Evolutionary conservation across 2,113 vertebrate genomes (phyloP).

Genomic region (Nestor notabilis): DNA sequence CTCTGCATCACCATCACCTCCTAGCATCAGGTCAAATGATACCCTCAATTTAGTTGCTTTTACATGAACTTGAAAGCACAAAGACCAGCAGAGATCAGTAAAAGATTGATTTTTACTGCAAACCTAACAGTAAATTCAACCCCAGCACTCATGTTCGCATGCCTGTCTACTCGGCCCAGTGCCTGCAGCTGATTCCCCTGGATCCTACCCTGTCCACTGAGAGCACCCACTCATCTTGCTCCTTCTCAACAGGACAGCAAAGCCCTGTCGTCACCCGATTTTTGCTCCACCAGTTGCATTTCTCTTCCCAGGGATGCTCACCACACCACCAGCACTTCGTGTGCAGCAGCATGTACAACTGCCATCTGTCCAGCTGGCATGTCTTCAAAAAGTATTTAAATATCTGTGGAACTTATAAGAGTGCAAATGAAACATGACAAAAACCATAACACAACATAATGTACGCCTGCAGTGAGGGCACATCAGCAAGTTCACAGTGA

Average conservation of each 20-base stretch:
- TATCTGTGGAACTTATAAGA: background rate
- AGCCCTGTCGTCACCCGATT: background rate
- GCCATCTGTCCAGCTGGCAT: conserved; percentile 53
- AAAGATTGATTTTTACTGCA: background rate
- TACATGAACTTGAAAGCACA: background rate
- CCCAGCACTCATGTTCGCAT: background rate
- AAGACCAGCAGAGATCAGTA: background rate
- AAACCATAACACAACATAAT: background rate
- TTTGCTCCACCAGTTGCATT: background rate
- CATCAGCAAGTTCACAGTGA: background rate
- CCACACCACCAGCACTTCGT: background rate
- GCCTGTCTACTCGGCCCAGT: background rate
- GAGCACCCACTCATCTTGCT: background rate
- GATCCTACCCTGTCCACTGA: background rate
- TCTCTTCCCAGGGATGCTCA: background rate
- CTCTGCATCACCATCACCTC: background rate
- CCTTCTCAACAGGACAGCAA: background rate
- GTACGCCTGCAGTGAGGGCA: background rate
- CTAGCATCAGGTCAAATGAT: background rate
- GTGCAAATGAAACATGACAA: conserved; percentile 20
- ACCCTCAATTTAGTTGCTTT: background rate
- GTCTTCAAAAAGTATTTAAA: conserved; percentile 36
- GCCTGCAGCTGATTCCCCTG: background rate
- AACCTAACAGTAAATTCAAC: background rate
- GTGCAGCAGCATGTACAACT: background rate